Evolutionary conservation across 2,113 vertebrate species (phyloP).

Genomic region (Crotalus horridus): DNA sequence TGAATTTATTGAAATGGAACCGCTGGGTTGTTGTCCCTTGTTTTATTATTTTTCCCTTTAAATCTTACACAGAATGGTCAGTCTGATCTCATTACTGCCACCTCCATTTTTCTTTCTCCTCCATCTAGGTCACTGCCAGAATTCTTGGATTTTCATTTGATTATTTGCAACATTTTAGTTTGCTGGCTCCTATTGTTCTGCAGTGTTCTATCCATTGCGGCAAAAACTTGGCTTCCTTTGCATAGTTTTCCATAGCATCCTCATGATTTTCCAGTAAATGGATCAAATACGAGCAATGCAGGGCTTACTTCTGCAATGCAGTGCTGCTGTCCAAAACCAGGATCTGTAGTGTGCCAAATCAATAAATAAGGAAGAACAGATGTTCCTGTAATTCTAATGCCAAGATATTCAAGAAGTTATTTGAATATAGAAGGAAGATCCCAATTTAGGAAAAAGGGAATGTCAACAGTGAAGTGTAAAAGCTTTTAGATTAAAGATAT

Average conservation of each 20-base stretch:
- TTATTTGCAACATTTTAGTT: background rate
- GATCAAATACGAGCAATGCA: background rate
- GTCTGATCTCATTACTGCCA: background rate
- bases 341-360: background rate
- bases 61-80: slow-evolving; percentile 1
- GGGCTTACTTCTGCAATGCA: background rate
- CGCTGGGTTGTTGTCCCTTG: slow-evolving; percentile 14
- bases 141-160: background rate
- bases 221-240: background rate
- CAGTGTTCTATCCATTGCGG: slow-evolving; percentile 4
- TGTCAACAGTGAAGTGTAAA: background rate
- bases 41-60: slow-evolving; percentile 22
- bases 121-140: background rate
- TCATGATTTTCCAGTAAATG: background rate
- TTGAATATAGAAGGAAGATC: background rate
- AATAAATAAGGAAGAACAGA: background rate
- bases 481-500: background rate
- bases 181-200: background rate
- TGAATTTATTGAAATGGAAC: slow-evolving; percentile 21
- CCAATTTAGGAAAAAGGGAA: background rate
- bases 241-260: background rate
- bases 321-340: background rate
- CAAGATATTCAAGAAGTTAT: background rate
- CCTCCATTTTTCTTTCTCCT: background rate
- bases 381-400: background rate